Percentiles rank a stretch among this genome's conserved stretches.
phyloP scores from a whole-genome alignment of 64 coral and sea anemone species.

The Hydrozoanthus tunicans region DNA sequence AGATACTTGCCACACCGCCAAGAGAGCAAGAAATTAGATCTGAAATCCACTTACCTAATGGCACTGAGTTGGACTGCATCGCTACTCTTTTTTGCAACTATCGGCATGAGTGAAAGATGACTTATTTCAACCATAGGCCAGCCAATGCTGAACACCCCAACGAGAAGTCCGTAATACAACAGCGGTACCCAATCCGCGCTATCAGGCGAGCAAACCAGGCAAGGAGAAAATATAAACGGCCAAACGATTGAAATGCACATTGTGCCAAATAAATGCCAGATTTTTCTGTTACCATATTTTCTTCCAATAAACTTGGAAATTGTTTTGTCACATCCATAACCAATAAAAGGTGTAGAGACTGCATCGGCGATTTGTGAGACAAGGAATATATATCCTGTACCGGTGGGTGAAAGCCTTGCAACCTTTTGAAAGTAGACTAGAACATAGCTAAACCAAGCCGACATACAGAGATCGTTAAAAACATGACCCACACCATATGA shows the following conservation, averaged over 20 bases:
- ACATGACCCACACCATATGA: conserved; percentile 88
- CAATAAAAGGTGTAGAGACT: conserved; percentile 84
- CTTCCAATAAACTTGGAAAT: conserved; percentile 67
- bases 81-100: conserved; percentile 65
- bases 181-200: conserved; percentile 62
- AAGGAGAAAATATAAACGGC: conserved; percentile 87
- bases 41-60: conserved; percentile 67
- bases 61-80: conserved; percentile 80
- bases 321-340: conserved; percentile 87
- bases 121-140: conserved; percentile 98
- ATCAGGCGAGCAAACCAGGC: conserved; percentile 61
- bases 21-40: background rate
- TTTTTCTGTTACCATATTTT: conserved; percentile 89
- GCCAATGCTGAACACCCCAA: conserved; percentile 71
- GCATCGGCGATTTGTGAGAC: conserved; percentile 85
- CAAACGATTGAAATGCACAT: conserved; percentile 75
- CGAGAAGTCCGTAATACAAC: conserved; percentile 69
- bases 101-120: conserved; percentile 88
- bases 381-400: conserved; percentile 77
- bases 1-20: too few species aligned
- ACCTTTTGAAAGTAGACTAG: conserved; percentile 88
- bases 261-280: conserved; percentile 85
- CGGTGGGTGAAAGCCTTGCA: conserved; percentile 62
- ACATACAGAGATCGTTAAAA: conserved; percentile 94
- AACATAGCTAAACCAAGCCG: conserved; percentile 91